Conservation (phyloP, 2,113 vertebrate species). For the Eleginops maclovinus region DNA sequence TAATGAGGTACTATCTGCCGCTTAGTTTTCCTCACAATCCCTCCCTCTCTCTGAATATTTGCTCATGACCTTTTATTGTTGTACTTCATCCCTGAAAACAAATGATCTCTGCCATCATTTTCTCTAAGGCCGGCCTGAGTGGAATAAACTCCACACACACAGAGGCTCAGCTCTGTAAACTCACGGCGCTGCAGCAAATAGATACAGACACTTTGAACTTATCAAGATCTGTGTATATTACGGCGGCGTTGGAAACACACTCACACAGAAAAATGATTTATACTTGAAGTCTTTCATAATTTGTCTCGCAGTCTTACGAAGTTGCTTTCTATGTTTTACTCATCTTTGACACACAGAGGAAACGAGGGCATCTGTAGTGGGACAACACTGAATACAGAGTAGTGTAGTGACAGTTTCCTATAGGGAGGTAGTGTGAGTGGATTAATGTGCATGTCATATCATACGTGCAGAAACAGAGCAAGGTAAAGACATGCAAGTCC, state of each 20-base stretch:
- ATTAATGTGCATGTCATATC: slow-evolving; percentile 1
- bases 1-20: slow-evolving; percentile 67
- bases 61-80: slow-evolving; percentile 68
- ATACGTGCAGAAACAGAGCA: slow-evolving; percentile 7
- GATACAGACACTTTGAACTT: slow-evolving; percentile 47
- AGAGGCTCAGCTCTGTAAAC: slow-evolving; percentile 37
- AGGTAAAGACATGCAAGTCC: slow-evolving; percentile 44
- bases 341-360: slow-evolving; percentile 13
- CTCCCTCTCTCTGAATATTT: slow-evolving; percentile 28
- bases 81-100: slow-evolving; percentile 59
- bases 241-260: background rate
- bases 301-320: background rate
- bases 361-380: slow-evolving; percentile 42
- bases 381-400: slow-evolving; percentile 23
- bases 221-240: slow-evolving; percentile 37
- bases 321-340: slow-evolving; percentile 12
- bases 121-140: slow-evolving; percentile 41
- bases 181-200: slow-evolving; percentile 26
- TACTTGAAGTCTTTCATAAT: background rate
- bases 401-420: slow-evolving; percentile 18
- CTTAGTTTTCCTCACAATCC: slow-evolving; percentile 43
- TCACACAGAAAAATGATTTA: slow-evolving; percentile 1
- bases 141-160: slow-evolving; percentile 7
- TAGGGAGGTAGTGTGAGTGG: slow-evolving; percentile 20
- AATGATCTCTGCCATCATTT: slow-evolving; percentile 68